Evolutionary conservation across 2,888 invertebrate species (phyloP).

Genomic region (Halocaridina rubra): DNA sequence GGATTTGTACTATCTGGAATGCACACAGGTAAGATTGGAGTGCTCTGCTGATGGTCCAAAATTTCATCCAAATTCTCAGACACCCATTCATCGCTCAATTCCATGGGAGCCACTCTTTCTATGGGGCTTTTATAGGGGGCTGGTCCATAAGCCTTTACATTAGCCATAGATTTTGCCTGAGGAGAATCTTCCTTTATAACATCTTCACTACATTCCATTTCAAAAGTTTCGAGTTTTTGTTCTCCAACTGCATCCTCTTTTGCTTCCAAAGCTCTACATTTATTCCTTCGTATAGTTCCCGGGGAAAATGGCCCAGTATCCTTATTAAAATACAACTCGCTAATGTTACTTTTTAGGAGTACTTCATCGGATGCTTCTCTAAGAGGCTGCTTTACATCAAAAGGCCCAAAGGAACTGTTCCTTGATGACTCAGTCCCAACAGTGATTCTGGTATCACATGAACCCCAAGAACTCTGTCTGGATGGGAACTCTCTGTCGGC

Average conservation of each 20-base stretch:
- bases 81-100: slow-evolving; percentile 26
- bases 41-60: slow-evolving; percentile 21
- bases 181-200: slow-evolving; percentile 10
- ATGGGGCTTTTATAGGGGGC: slow-evolving; percentile 43
- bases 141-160: slow-evolving; percentile 44
- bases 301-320: slow-evolving; percentile 46
- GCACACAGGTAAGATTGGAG: slow-evolving; percentile 25
- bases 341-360: slow-evolving; percentile 29
- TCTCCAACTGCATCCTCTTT: slow-evolving; percentile 32
- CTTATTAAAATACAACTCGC: slow-evolving; percentile 47
- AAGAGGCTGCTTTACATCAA: slow-evolving; percentile 55
- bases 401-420: slow-evolving; percentile 60
- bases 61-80: background rate
- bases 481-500: slow-evolving; percentile 69
- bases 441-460: slow-evolving; percentile 63
- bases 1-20: slow-evolving; percentile 54
- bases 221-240: slow-evolving; percentile 1
- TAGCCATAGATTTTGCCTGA: slow-evolving; percentile 26
- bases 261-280: slow-evolving; percentile 11
- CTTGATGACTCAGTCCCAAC: slow-evolving; percentile 48
- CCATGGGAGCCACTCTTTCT: slow-evolving; percentile 23
- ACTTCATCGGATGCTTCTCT: slow-evolving; percentile 27
- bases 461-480: slow-evolving; percentile 65
- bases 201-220: slow-evolving; percentile 26
- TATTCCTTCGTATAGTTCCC: slow-evolving; percentile 52